phyloP scores from a whole-genome alignment of 2,797 vertebrate species.

The Rhinella marina region DNA sequence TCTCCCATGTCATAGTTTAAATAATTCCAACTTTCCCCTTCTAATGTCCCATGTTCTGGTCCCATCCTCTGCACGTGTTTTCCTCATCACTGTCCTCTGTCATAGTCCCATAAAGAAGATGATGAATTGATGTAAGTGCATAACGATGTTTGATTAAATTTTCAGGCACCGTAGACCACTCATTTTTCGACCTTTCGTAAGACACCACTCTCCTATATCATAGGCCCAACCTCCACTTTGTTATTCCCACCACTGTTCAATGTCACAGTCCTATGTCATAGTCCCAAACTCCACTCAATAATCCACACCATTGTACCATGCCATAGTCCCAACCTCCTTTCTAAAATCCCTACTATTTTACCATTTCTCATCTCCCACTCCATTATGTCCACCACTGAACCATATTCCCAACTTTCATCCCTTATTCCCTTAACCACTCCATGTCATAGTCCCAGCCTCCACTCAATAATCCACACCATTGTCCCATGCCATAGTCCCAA shows the following conservation, averaged over 20 bases:
- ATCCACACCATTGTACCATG: background rate
- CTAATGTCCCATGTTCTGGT: background rate
- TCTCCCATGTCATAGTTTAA: background rate
- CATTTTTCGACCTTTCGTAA: no score
- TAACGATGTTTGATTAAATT: no score
- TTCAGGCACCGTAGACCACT: no score
- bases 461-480: background rate
- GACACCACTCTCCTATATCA: background rate
- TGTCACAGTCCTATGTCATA: background rate
- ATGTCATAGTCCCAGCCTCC: background rate
- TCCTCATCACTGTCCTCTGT: background rate
- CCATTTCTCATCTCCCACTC: background rate
- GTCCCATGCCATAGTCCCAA: background rate
- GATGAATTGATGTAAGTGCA: no score
- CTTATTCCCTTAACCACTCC: no score
- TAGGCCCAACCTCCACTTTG: background rate
- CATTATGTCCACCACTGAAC: background rate
- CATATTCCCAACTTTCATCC: no score
- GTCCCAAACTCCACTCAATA: background rate
- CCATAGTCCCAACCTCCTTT: background rate
- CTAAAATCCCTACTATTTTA: background rate
- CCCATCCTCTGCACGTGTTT: background rate
- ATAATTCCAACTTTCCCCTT: background rate
- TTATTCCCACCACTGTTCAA: background rate
- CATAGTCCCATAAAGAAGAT: background rate